These are phyloP conservation scores for Phocides pigmalion DNA, from an alignment of 1,140 invertebrate species.

Conservation along the genomic window DNA sequence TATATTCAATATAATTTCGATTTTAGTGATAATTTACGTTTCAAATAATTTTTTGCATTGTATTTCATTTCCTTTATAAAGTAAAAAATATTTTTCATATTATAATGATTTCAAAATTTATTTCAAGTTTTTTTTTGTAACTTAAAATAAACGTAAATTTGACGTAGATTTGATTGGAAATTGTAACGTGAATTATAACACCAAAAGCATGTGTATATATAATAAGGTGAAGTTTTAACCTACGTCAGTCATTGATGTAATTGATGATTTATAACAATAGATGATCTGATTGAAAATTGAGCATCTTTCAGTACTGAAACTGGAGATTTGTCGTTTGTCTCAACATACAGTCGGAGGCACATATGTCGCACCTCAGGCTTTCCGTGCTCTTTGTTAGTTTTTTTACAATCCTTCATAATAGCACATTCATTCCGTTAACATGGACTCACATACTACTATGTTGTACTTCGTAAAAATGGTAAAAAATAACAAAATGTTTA, in stretches of 20 bases:
- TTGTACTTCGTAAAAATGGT: background rate
- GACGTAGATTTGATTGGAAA: slow-evolving; percentile 22
- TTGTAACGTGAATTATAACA: slow-evolving; percentile 11
- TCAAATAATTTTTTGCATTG: too few species aligned
- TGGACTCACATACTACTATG: background rate
- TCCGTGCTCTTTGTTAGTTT: background rate
- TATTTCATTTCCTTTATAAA: too few species aligned
- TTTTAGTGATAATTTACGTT: too few species aligned
- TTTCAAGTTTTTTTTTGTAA: too few species aligned
- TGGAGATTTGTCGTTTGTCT: background rate
- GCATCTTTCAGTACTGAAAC: background rate
- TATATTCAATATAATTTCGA: too few species aligned
- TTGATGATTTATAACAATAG: background rate
- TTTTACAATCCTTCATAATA: background rate
- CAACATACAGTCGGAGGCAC: background rate
- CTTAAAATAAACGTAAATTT: background rate
- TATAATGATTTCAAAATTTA: too few species aligned
- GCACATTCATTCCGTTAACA: background rate
- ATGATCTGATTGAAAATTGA: slow-evolving; percentile 4
- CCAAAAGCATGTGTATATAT: slow-evolving; percentile 28
- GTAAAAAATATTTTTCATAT: too few species aligned
- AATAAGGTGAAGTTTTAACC: slow-evolving; percentile 14
- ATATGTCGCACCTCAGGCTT: background rate
- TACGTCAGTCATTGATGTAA: slow-evolving; percentile 11
- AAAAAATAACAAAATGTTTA: background rate